phyloP scores from a whole-genome alignment of 2,888 invertebrate species.

The Tridacna crocea region DNA sequence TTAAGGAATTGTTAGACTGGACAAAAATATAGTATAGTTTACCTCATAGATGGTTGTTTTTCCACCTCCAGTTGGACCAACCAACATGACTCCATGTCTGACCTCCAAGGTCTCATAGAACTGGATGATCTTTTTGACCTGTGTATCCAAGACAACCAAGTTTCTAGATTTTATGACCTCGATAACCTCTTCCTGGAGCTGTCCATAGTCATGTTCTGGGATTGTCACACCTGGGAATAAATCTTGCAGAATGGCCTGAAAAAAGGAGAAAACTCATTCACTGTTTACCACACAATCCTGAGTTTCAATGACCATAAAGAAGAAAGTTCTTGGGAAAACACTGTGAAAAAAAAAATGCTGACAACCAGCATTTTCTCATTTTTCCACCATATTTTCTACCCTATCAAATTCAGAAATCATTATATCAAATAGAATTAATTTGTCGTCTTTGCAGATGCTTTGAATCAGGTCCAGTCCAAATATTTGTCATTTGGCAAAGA shows the following conservation, averaged over 20 bases:
- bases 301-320: not conserved
- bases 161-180: slow-evolving; percentile 85
- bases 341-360: not conserved
- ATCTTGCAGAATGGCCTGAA: slow-evolving; percentile 93
- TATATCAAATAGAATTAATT: not conserved
- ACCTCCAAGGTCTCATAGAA: slow-evolving; percentile 96
- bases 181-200: slow-evolving; percentile 88
- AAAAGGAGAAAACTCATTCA: slow-evolving; percentile 26
- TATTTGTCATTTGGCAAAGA: too few relatives aligned
- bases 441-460: too few relatives aligned
- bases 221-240: slow-evolving; percentile 93
- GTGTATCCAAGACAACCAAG: slow-evolving; percentile 89
- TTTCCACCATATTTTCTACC: not conserved
- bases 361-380: not conserved
- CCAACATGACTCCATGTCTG: slow-evolving; percentile 96
- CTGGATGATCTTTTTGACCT: slow-evolving; percentile 92
- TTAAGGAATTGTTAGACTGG: too few relatives aligned
- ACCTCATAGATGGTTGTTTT: slow-evolving; percentile 91
- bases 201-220: slow-evolving; percentile 92
- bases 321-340: not conserved
- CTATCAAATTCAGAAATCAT: not conserved
- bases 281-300: not conserved
- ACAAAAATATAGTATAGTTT: slow-evolving; percentile 69
- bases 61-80: slow-evolving; percentile 95
- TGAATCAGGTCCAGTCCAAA: too few relatives aligned